These are phyloP conservation scores for Busseola fusca DNA, from an alignment of 2,888 invertebrate species.

Conservation along the genomic window DNA sequence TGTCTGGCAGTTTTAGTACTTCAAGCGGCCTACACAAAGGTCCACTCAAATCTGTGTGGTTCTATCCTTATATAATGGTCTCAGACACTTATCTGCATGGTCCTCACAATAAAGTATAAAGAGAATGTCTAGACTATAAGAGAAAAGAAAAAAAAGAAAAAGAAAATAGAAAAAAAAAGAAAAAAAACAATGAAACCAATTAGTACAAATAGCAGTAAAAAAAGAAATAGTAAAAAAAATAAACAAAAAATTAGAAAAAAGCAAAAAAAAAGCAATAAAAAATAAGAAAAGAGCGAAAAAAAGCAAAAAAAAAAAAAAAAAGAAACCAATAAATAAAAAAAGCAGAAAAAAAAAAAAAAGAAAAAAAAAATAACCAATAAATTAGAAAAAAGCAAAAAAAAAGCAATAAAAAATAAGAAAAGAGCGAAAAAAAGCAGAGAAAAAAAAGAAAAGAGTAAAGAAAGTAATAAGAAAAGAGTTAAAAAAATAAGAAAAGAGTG, in stretches of 20 bases:
- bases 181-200: no score
- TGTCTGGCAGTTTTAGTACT: not conserved
- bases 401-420: not conserved
- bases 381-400: not conserved
- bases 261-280: not conserved
- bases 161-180: not conserved
- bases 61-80: not conserved
- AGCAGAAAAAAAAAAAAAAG: not conserved
- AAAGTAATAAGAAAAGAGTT: no score
- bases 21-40: not conserved
- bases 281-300: not conserved
- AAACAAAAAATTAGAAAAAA: no score
- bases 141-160: not conserved
- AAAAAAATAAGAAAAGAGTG: not conserved
- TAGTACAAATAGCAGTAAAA: not conserved
- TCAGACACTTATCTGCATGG: not conserved
- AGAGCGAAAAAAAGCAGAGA: rapidly evolving
- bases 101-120: not conserved
- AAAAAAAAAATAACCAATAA: not conserved
- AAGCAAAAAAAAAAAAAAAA: not conserved
- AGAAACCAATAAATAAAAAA: not conserved
- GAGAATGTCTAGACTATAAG: not conserved
- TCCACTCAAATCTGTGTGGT: not conserved
- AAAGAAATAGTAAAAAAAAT: no score
- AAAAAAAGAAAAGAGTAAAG: not conserved